Percentiles rank a stretch among this genome's conserved stretches.
These are phyloP conservation scores for Rapana venosa DNA, from an alignment of 2,888 invertebrate species.

Conservation along the genomic window DNA sequence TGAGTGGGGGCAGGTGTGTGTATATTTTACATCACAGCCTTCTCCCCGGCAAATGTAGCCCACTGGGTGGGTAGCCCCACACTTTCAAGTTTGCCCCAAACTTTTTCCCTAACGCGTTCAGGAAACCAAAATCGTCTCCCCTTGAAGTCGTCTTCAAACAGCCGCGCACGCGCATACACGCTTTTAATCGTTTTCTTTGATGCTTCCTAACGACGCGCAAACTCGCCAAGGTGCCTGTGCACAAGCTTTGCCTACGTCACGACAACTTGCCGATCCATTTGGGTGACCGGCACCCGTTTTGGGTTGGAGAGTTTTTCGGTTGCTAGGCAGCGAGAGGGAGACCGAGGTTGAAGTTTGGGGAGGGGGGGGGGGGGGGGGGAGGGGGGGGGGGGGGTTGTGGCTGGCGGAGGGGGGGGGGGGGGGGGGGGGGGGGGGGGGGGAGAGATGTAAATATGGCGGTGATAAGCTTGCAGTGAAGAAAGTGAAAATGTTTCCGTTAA, in stretches of 20 bases:
- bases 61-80: not conserved
- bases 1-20: not conserved
- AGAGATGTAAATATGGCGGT: not conserved
- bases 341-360: not conserved
- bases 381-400: not conserved
- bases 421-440: not conserved
- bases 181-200: conserved; percentile 18
- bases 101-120: not conserved
- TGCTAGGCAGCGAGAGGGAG: not conserved
- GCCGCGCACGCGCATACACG: not conserved
- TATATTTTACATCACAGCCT: not conserved
- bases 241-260: conserved; percentile 1
- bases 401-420: too few species aligned
- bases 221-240: not conserved
- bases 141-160: conserved; percentile 7
- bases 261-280: not conserved
- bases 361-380: not conserved
- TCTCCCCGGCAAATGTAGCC: not conserved
- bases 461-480: not conserved
- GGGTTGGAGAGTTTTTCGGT: not conserved
- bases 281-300: not conserved
- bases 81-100: not conserved
- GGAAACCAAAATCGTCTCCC: not conserved
- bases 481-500: not conserved
- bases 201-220: not conserved